A percentile compares a stretch with the other conserved stretches of the same genome.
phyloP scores from a whole-genome alignment of 2,797 vertebrate species.

The Percopsis omiscomaycus region DNA sequence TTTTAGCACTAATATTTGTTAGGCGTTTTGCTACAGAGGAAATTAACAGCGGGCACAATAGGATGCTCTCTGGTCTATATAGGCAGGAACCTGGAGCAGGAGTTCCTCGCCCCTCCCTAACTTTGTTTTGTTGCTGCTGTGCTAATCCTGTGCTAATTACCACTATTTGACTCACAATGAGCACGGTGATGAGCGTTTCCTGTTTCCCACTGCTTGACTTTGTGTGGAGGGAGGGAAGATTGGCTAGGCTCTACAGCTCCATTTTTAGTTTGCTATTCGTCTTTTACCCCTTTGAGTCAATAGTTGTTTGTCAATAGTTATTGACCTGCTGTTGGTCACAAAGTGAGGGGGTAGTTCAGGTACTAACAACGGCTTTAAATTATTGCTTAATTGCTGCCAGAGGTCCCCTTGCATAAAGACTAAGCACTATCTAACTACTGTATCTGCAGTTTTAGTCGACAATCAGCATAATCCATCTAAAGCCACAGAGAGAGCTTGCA shows the following conservation, averaged over 20 bases:
- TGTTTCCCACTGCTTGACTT: constrained; percentile 56
- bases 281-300: constrained; percentile 52
- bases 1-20: too few relatives aligned
- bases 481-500: background rate
- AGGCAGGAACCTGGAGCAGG: background rate
- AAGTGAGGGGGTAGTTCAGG: constrained; percentile 26
- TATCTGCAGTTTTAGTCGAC: background rate
- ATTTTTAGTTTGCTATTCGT: constrained; percentile 54
- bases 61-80: background rate
- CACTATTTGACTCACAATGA: constrained; percentile 42
- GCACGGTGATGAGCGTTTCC: constrained; percentile 55
- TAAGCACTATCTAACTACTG: constrained; percentile 24
- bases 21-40: background rate
- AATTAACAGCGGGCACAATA: background rate
- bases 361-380: constrained; percentile 48
- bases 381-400: constrained; percentile 14
- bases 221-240: constrained; percentile 11
- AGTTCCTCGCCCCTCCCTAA: constrained; percentile 20
- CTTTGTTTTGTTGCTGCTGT: constrained; percentile 45
- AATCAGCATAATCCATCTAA: background rate
- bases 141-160: constrained; percentile 37
- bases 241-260: constrained; percentile 42
- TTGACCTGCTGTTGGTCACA: constrained; percentile 43
- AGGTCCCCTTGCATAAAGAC: constrained; percentile 17
- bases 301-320: constrained; percentile 62